Evolutionary conservation across 2,113 vertebrate species (phyloP), one percentile per base, ranked within the genome.

Genomic region (Pygoscelis antarcticus): DNA sequence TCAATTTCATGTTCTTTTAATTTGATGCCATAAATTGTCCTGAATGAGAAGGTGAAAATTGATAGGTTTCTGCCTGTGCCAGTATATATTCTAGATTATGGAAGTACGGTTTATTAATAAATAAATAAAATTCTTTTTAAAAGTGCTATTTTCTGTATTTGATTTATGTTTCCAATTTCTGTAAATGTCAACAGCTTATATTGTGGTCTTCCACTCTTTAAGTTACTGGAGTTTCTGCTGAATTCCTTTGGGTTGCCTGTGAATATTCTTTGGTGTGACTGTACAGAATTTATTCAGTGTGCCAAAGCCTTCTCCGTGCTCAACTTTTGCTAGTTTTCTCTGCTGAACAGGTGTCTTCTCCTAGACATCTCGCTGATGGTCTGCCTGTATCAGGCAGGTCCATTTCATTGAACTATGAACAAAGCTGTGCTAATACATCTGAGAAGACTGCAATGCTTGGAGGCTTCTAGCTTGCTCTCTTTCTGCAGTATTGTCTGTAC

Each of bases 91-190:
- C 91, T 92, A 84, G 84, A 91, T 97, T 80, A 89, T 34, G 61
- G 40, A 72, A 38, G 74, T 52, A 87, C 65, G n/a, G 76, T 84
- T 87, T 85, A 88, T 72, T 93, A 92, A 95, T 90, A 89, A 90
- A 78, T 83, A 72, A 75, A 72, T 54, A 83, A 70, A 44, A 74
- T 93, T 44, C 27, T 83, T 66, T 65, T 82, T 2, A 5, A 51
- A 88, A 62, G 36, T 60, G 54, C 19, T 78, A 61, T 96, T 97
- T 93, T 94, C 90, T 94, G 60, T 46, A 52, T 92, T 66, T 96
- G 91, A 95, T 95, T 97, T 96, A 94, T 66, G 83, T 87, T 80
- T 72, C 52, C 55, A 96, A 96, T 89, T 94, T 93, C 69, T 1
- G 2, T 86, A 93, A 94, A 95, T 89, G 70, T 80, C 88, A 94